Percentiles rank a stretch among this genome's conserved stretches.
phyloP scores from a whole-genome alignment of 1,140 invertebrate genomes.

The Cydia amplana region DNA sequence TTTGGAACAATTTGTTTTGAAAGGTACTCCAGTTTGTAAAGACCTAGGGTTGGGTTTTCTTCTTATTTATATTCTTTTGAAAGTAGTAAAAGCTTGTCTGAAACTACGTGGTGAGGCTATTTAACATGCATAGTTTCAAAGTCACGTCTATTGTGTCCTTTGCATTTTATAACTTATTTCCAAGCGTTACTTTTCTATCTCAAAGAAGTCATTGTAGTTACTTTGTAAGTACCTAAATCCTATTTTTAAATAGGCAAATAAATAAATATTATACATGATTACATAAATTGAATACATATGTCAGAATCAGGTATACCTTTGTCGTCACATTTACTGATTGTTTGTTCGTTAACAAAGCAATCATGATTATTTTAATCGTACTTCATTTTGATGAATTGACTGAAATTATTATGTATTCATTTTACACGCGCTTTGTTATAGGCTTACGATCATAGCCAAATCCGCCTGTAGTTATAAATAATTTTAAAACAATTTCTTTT shows the following conservation, averaged over 20 bases:
- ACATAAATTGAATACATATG: no score
- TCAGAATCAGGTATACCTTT: no score
- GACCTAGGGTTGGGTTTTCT: background rate
- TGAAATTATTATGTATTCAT: no score
- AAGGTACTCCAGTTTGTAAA: background rate
- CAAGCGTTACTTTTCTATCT: background rate
- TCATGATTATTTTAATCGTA: background rate
- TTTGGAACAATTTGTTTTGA: background rate
- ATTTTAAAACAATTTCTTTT: no score
- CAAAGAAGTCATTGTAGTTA: background rate
- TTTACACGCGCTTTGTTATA: no score
- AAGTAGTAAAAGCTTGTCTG: slow-evolving; percentile 4
- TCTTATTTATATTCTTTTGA: slow-evolving; percentile 23
- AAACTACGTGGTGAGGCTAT: slow-evolving; percentile 19
- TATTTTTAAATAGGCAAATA: background rate
- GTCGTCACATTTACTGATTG: background rate
- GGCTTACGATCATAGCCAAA: no score
- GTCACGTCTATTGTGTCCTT: slow-evolving; percentile 7
- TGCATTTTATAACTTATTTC: background rate
- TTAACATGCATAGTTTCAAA: slow-evolving; percentile 20
- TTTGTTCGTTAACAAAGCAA: background rate
- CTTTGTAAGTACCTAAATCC: background rate
- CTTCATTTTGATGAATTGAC: background rate
- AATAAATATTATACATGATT: no score
- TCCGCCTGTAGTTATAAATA: no score